Conservation (phyloP, 2,113 vertebrate genomes). For the Erythrocebus patas region DNA sequence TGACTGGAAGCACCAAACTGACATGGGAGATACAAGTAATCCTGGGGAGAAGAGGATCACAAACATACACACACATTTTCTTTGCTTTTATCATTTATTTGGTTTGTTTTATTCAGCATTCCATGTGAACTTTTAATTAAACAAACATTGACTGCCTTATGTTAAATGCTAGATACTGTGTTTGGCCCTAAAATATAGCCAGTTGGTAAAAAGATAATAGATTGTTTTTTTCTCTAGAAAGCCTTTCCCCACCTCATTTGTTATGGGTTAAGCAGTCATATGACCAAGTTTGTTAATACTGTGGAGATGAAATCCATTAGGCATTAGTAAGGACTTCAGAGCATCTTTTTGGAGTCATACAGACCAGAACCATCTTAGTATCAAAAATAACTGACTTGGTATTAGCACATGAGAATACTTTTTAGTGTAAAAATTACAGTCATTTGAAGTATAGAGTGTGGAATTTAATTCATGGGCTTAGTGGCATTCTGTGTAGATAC, state of each 20-base stretch:
- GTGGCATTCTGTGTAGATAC: neutral
- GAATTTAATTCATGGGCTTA: conserved; percentile 21
- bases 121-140: neutral
- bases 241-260: neutral
- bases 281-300: neutral
- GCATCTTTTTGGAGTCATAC: neutral
- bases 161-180: neutral
- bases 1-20: neutral
- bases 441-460: neutral
- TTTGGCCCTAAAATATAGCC: neutral
- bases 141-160: neutral
- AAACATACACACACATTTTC: neutral
- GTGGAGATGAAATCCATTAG: neutral
- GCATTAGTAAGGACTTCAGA: neutral
- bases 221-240: conserved; percentile 34
- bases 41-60: neutral
- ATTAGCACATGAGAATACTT: neutral
- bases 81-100: neutral
- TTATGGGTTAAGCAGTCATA: neutral
- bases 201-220: neutral
- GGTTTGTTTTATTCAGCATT: neutral
- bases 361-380: neutral
- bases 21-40: neutral
- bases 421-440: neutral
- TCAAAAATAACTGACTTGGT: neutral